Percentiles rank a stretch among this genome's conserved stretches.
Evolutionary conservation across 2,797 vertebrate species (phyloP).

Genomic region (Lutjanus campechanus): DNA sequence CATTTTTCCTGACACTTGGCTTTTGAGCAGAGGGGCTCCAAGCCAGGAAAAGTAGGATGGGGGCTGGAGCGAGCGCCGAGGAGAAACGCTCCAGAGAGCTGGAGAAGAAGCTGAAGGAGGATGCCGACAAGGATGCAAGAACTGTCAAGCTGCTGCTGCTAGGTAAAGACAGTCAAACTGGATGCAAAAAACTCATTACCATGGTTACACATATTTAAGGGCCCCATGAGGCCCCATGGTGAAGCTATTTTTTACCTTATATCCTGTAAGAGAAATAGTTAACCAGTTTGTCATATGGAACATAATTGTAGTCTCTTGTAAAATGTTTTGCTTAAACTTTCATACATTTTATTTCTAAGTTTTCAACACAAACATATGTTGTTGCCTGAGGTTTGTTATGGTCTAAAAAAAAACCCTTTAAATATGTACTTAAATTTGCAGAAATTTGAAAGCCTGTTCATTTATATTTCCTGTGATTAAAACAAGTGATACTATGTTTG

Average conservation of each 20-base stretch:
- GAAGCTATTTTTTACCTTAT: constrained; percentile 6
- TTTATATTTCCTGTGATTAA: constrained; percentile 1
- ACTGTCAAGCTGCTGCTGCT: constrained; percentile 98
- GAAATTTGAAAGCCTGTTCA: neutral
- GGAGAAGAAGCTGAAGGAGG: constrained; percentile 97
- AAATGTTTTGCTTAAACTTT: constrained; percentile 1
- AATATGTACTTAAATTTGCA: neutral
- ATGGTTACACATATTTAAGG: constrained; percentile 21
- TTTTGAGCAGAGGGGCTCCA: constrained; percentile 69
- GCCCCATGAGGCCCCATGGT: neutral
- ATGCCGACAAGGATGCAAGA: constrained; percentile 95
- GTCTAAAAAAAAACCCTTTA: no score
- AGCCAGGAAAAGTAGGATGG: constrained; percentile 87
- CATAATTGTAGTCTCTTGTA: neutral
- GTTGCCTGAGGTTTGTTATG: neutral
- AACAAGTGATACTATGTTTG: constrained; percentile 15
- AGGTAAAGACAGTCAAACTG: constrained; percentile 85
- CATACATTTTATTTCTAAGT: neutral
- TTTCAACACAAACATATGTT: neutral
- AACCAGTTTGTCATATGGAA: neutral
- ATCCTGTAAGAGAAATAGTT: constrained; percentile 1
- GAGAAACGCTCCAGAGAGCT: constrained; percentile 96
- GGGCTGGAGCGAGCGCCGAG: constrained; percentile 95
- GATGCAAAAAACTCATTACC: constrained; percentile 20
- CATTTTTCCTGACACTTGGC: constrained; percentile 64